Percentiles rank a stretch among this genome's conserved stretches.
phyloP scores from a whole-genome alignment of 2,888 invertebrate species.

The Ectemnius continuus region DNA sequence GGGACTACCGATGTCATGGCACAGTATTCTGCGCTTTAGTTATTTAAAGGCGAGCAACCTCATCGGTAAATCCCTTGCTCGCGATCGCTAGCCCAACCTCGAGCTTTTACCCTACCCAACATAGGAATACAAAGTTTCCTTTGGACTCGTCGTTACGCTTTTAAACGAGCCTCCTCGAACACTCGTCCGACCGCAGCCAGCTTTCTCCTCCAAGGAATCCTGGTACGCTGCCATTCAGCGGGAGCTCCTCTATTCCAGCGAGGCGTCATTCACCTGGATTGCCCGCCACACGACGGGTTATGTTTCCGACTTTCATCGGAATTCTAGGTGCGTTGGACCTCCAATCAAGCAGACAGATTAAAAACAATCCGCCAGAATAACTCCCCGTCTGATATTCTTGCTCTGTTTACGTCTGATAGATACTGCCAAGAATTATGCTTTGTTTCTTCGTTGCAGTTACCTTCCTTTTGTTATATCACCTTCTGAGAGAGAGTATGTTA shows the following conservation, averaged over 20 bases:
- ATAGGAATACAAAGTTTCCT: no score
- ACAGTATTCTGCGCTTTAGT: conserved; percentile 48
- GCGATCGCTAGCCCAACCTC: no score
- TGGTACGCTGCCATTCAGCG: conserved; percentile 34
- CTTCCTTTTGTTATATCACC: no score
- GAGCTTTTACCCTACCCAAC: no score
- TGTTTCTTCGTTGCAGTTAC: no score
- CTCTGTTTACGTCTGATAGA: no score
- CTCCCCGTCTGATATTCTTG: not conserved
- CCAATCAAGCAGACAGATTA: not conserved
- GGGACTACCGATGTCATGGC: conserved; percentile 50
- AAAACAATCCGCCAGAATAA: not conserved
- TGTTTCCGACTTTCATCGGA: conserved; percentile 86
- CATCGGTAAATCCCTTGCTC: conserved; percentile 45
- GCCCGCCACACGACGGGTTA: conserved; percentile 80
- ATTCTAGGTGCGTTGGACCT: conserved; percentile 82
- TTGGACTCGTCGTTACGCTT: no score
- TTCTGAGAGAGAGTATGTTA: no score
- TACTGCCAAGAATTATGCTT: no score
- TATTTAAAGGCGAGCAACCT: conserved; percentile 45
- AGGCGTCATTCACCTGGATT: conserved; percentile 60
- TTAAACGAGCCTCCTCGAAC: no score
- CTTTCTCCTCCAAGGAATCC: conserved; percentile 14
- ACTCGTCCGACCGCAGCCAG: not conserved
- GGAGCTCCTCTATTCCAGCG: conserved; percentile 41